Base-by-base conservation (phyloP, 2,797 vertebrate genomes). In the Thunnus albacares region DNA sequence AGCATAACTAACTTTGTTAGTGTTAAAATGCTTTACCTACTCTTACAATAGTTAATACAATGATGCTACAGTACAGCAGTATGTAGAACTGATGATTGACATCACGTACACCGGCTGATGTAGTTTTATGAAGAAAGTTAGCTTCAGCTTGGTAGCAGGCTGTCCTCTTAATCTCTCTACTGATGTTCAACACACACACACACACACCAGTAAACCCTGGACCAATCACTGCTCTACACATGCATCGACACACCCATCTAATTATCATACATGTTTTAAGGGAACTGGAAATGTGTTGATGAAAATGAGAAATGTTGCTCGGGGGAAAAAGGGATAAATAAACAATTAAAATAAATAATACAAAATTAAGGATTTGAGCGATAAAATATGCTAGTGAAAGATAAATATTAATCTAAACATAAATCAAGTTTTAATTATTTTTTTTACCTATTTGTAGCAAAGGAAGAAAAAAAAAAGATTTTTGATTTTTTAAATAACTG, bases 151-250 rank as follows among this genome's bases (percentile, higher is more conserved):
- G 58, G 51, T 35, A 30, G 30, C 45, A 18, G 15, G 45, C 38
- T 18, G 10, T 22, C 9, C 12, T 11, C 2, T 24, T 18, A 6
- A 35, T 47, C 15, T 14, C 9, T 38, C 2, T 41, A 38, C 38
- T 57, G 43, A 51, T 28, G 18, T 51, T 4, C 41, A 47, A 55
- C 57, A 35, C 24, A 65, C 35, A 45, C 59, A 24, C 13, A 33
- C 51, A 65, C 6, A 22, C 11, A 43, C 1, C 35, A 49, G 20
- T 8, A 51, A 20, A 14, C 5, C 1, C 24, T 3, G 12, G 35
- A 43, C 33, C 71, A 64, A 59, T 64, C 53, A 55, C 18, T 43
- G 35, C 52, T 58, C n/a, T 71, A 52, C 33, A 24, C 5, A 10
- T 22, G 60, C 17, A 49, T 38, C 13, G 20, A 35, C 26, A 33